Evolutionary conservation across 1,140 invertebrate species (phyloP).

Genomic region (Centruroides sculpturatus): DNA sequence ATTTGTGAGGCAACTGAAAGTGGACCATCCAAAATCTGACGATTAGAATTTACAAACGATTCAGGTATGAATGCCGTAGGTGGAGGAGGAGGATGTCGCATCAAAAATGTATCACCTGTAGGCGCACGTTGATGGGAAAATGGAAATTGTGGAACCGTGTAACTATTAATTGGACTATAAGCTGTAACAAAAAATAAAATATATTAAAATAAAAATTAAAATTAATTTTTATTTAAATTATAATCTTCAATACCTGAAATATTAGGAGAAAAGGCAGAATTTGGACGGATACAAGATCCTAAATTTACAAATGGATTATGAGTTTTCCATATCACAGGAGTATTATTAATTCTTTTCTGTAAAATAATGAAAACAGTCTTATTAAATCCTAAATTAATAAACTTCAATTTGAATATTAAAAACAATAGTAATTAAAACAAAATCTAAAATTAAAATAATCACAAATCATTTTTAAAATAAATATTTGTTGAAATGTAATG

Average conservation of each 20-base stretch:
- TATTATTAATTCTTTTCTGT: neutral
- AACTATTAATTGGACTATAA: neutral
- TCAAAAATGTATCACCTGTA: neutral
- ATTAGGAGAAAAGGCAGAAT: constrained; percentile 1
- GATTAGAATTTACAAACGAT: constrained; percentile 4
- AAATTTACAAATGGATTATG: neutral
- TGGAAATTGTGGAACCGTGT: neutral
- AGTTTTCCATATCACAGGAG: neutral
- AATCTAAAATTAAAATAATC: no score
- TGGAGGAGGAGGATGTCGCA: constrained; percentile 1
- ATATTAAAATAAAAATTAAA: neutral
- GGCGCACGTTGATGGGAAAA: neutral
- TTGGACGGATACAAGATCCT: neutral
- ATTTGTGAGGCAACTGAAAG: neutral
- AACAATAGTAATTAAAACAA: no score
- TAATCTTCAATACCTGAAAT: no score
- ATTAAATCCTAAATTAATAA: no score
- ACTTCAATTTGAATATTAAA: no score
- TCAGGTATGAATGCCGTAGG: constrained; percentile 3
- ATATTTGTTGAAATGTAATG: no score
- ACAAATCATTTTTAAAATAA: no score
- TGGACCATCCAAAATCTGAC: neutral
- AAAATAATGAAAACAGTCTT: neutral
- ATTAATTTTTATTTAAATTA: neutral
- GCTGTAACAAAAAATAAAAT: no score